Evolutionary conservation across 2,797 vertebrate genomes (phyloP).

Genomic region (Phalanger gymnotis): DNA sequence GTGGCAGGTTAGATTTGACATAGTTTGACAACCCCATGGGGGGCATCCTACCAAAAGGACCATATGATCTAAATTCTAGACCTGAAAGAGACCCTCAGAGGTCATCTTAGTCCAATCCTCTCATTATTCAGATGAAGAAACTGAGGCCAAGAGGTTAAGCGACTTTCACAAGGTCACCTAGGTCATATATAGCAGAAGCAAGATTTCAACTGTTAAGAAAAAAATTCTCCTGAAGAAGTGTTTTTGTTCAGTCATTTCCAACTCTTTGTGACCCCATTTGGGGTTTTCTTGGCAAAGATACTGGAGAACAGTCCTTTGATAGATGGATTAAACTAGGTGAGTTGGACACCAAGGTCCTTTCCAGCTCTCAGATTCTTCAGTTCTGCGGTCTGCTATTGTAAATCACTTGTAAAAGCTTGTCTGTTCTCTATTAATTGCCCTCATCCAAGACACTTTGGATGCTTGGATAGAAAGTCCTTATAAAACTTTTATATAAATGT

Average conservation of each 20-base stretch:
- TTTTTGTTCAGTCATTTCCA: background rate
- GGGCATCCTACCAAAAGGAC: background rate
- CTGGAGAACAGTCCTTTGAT: background rate
- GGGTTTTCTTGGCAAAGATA: background rate
- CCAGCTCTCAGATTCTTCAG: background rate
- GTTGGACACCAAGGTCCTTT: background rate
- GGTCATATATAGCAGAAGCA: background rate
- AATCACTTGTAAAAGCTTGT: background rate
- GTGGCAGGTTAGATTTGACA: background rate
- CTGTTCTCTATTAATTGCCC: background rate
- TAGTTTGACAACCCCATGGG: background rate
- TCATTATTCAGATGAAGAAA: background rate
- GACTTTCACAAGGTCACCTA: background rate
- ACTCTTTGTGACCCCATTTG: background rate
- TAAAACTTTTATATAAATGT: background rate
- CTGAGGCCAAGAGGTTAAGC: background rate
- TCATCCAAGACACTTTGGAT: background rate
- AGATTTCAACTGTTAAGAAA: background rate
- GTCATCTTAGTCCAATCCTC: background rate
- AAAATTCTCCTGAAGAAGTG: background rate
- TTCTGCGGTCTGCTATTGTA: background rate
- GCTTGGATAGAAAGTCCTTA: background rate
- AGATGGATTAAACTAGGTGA: background rate
- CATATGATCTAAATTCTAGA: background rate
- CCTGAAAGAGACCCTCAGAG: background rate